phyloP scores from a whole-genome alignment of 1,140 invertebrate species.

The Drosophila pandora region DNA sequence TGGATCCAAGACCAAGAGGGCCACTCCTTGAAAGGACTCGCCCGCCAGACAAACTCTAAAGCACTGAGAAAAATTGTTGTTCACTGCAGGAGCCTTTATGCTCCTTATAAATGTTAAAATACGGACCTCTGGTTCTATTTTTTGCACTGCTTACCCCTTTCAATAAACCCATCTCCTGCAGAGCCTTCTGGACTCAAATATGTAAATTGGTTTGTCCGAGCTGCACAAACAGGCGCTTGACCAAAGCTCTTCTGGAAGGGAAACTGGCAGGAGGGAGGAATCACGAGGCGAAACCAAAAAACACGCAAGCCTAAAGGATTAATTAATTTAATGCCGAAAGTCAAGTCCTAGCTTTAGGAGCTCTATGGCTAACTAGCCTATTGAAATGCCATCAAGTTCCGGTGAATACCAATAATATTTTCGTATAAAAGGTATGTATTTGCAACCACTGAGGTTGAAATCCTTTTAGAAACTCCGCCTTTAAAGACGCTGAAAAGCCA shows the following conservation, averaged over 20 bases:
- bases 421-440: conserved; percentile 8
- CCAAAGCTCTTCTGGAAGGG: neutral
- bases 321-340: conserved; percentile 75
- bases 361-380: conserved; percentile 32
- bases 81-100: no score
- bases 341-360: conserved; percentile 8
- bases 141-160: conserved; percentile 1
- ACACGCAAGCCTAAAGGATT: conserved; percentile 73
- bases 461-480: conserved; percentile 30
- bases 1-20: conserved; percentile 7
- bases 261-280: neutral
- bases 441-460: conserved; percentile 5
- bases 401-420: neutral
- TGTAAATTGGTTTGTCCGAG: conserved; percentile 66
- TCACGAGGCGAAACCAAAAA: conserved; percentile 62
- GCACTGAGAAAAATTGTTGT: conserved; percentile 8
- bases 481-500: conserved; percentile 33
- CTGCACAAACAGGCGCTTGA: conserved; percentile 68
- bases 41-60: conserved; percentile 6
- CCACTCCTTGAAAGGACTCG: conserved; percentile 23
- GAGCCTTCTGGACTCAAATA: conserved; percentile 51
- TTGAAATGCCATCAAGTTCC: conserved; percentile 28
- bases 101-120: no score
- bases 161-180: conserved; percentile 7
- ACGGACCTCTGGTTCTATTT: neutral